phyloP scores from a whole-genome alignment of 1,140 invertebrate genomes.

The Panagrolaimus sp. region DNA sequence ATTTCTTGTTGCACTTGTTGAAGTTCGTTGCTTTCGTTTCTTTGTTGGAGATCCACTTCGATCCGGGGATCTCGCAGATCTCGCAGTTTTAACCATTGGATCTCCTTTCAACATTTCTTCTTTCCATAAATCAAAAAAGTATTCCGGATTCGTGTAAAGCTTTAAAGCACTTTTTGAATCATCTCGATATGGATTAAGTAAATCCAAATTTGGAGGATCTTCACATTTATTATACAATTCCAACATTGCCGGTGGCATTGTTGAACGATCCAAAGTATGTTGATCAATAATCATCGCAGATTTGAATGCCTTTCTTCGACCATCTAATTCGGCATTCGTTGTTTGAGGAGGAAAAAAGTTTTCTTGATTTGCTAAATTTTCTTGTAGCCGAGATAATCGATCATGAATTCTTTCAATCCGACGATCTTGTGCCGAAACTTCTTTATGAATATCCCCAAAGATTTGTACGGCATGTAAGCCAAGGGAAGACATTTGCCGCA shows the following conservation, averaged over 20 bases:
- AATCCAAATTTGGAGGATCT: conserved; percentile 83
- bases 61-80: neutral
- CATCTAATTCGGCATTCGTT: conserved; percentile 69
- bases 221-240: conserved; percentile 85
- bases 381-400: conserved; percentile 80
- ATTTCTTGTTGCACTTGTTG: neutral
- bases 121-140: conserved; percentile 96
- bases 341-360: conserved; percentile 60
- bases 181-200: conserved; percentile 84
- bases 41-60: neutral
- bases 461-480: conserved; percentile 93
- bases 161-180: conserved; percentile 95
- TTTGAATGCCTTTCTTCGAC: conserved; percentile 83
- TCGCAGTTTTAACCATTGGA: neutral
- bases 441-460: conserved; percentile 81
- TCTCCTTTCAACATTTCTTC: conserved; percentile 68
- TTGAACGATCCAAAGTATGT: conserved; percentile 83
- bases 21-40: neutral
- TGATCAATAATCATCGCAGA: conserved; percentile 85
- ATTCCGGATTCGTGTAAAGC: conserved; percentile 96
- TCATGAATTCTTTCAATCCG: conserved; percentile 80
- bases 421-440: conserved; percentile 75
- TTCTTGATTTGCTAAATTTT: conserved; percentile 88
- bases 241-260: conserved; percentile 88
- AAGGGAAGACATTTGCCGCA: conserved; percentile 76